A percentile compares a stretch with the other conserved stretches of the same genome.
These are phyloP conservation scores for Metopia argyrocephala DNA, from an alignment of 2,888 invertebrate species.

Conservation along the genomic window DNA sequence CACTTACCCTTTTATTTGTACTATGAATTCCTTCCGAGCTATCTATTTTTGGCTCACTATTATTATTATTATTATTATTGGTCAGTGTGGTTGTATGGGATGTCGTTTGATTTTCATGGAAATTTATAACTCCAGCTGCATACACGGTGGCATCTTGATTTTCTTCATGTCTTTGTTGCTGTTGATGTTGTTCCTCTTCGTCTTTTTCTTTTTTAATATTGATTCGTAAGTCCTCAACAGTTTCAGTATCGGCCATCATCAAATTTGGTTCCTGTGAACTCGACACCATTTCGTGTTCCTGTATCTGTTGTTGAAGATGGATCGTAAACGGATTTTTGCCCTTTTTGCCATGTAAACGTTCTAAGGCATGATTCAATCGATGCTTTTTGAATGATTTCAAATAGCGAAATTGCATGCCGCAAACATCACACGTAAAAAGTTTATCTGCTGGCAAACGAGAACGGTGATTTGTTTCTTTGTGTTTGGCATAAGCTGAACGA, in stretches of 20 bases:
- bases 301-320: conserved; percentile 63
- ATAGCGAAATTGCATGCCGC: conserved; percentile 94
- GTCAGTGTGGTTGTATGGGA: conserved; percentile 58
- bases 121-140: conserved; percentile 80
- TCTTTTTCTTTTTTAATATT: conserved; percentile 79
- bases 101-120: conserved; percentile 69
- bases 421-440: conserved; percentile 93
- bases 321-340: conserved; percentile 62
- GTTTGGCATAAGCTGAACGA: conserved; percentile 90
- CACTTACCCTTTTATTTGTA: conserved; percentile 78
- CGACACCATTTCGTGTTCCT: conserved; percentile 83
- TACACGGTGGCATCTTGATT: conserved; percentile 88
- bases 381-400: conserved; percentile 94
- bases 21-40: conserved; percentile 78
- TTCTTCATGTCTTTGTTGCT: conserved; percentile 79
- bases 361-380: conserved; percentile 90
- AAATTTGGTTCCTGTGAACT: conserved; percentile 83
- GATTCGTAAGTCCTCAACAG: conserved; percentile 82
- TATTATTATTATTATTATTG: conserved; percentile 71
- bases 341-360: conserved; percentile 87
- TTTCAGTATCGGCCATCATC: conserved; percentile 79
- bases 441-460: conserved; percentile 93
- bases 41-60: conserved; percentile 77
- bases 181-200: conserved; percentile 77
- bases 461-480: conserved; percentile 93